Evolutionary conservation across 2,888 invertebrate genomes (phyloP), one percentile per base, ranked within the genome.

Genomic region (Ectropis crepuscularia): DNA sequence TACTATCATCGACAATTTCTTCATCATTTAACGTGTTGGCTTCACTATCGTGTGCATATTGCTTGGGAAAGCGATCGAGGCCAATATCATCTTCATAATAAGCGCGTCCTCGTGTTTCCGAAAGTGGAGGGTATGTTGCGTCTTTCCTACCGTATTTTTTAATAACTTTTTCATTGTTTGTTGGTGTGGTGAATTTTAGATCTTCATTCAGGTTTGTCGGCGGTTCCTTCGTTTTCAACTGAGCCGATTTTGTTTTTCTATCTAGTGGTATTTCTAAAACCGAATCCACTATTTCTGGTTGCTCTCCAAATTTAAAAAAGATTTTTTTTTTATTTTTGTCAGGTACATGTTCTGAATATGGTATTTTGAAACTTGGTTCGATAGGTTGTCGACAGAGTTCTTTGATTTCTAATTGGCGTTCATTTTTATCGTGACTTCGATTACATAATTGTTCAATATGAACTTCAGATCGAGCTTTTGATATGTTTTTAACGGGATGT

Each of bases 401-500:
- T 38, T 47, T 59, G 10, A 69, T 54, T 5, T 54, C 43, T 11
- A 41, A 47, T 51, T 68, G 47, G 2, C 53, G 63, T 28, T 47
- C 50, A 48, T 12, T 11, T 36, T 28, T 63, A n/a, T 38, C 45
- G 9, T 42, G 12, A 0, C 53, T 16, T 41, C 58, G 53, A 37
- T 45, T 61, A 46, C 54, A 67, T 47, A 67, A 41, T 55, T 64
- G 55, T 53, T 69, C 55, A 49, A 71, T 66, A 36, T 55, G 10
- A 36, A 53, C 43, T 45, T 68, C 66, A 42, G 70, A 68, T 49
- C 47, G 53, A 39, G 66, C 55, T 50, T 58, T 48, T 36, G 11
- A 11, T 57, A 11, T 57, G 55, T 65, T 16, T 59, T 46, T n/a
- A 6, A 71, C 58, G 53, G 65, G 48, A 6, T 74, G 72, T 10